phyloP scores from a whole-genome alignment of 2,113 vertebrate genomes.

The Nannobrachium achirus region DNA sequence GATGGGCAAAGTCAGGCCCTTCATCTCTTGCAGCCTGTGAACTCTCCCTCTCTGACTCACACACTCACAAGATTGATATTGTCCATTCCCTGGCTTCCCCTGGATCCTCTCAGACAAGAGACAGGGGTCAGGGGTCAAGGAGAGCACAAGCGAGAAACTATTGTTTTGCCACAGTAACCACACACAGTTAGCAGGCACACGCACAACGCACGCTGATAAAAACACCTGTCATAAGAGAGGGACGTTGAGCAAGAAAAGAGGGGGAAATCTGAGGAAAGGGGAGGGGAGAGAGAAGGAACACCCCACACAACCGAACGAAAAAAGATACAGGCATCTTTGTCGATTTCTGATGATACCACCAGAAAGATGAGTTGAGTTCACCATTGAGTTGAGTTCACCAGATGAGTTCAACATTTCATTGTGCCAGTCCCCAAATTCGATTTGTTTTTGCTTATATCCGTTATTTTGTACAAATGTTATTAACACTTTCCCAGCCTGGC shows the following conservation, averaged over 20 bases:
- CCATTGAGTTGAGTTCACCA: no score
- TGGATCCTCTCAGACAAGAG: conserved; percentile 26
- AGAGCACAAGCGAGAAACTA: conserved; percentile 42
- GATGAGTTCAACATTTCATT: no score
- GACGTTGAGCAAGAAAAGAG: not conserved
- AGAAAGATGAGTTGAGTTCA: no score
- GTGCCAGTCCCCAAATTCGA: no score
- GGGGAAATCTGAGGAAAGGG: not conserved
- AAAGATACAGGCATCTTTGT: not conserved
- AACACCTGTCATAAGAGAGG: conserved; percentile 29
- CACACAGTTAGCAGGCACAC: conserved; percentile 1
- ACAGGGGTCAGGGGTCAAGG: conserved; percentile 41
- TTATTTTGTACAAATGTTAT: no score
- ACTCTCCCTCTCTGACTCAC: conserved; percentile 19
- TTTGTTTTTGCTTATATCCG: no score
- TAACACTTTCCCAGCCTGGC: no score
- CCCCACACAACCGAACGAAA: not conserved
- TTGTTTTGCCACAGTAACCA: conserved; percentile 44
- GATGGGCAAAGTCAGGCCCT: conserved; percentile 8
- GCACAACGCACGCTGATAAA: conserved; percentile 4
- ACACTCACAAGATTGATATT: no score
- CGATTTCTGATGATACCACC: not conserved
- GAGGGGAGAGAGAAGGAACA: not conserved
- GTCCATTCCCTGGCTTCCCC: conserved; percentile 29
- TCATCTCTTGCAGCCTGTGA: not conserved